Evolutionary conservation across 2,888 invertebrate species (phyloP).

Genomic region (Eueremaeus valkanovi): DNA sequence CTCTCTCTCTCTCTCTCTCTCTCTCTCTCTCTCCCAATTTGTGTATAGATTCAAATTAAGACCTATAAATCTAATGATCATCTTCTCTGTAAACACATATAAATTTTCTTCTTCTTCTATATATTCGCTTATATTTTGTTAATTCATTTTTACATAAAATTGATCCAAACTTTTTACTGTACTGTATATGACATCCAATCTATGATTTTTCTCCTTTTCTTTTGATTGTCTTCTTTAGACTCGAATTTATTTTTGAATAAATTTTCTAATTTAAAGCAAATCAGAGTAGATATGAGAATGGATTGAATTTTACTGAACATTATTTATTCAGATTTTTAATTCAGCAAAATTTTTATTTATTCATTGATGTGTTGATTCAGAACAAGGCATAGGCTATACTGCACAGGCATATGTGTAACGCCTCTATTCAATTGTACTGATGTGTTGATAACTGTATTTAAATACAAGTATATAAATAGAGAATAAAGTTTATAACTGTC

Average conservation of each 20-base stretch:
- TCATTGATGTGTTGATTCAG: background rate
- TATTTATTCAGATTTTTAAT: background rate
- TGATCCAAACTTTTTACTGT: background rate
- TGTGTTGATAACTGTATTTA: conserved; percentile 6
- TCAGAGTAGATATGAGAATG: background rate
- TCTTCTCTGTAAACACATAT: background rate
- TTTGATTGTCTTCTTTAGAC: background rate
- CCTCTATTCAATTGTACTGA: background rate
- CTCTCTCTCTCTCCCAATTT: background rate
- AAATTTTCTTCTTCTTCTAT: background rate
- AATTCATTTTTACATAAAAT: background rate
- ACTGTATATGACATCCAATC: background rate
- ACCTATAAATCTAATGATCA: background rate
- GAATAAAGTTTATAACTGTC: background rate
- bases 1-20: no score
- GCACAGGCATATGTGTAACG: background rate
- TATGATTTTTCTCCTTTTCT: background rate
- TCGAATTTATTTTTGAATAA: background rate
- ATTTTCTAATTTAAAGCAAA: background rate
- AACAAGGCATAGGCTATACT: background rate
- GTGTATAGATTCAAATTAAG: background rate
- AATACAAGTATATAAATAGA: background rate
- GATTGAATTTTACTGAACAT: background rate
- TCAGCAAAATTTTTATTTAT: background rate
- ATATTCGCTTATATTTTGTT: background rate